Evolutionary conservation across 2,113 vertebrate species (phyloP), one percentile per base, ranked within the genome.

Genomic region (Mormyrus lacerda): DNA sequence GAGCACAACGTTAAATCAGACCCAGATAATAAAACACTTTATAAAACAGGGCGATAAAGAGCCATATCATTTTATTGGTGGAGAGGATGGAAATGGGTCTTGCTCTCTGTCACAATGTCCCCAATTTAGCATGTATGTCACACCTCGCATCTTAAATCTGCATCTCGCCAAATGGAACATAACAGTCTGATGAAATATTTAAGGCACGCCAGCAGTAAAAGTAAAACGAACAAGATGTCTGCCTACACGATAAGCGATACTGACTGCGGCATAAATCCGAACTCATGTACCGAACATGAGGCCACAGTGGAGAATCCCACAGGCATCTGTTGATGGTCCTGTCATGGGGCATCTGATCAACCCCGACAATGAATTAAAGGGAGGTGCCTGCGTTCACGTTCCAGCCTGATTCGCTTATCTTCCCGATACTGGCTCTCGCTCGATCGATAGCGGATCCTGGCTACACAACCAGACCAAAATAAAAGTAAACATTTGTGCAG

Each of bases 171-270:
- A 87, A 53, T 87, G n/a, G 27, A 87, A 51, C 27, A 15, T 5
- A 87, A 35, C 19, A 31, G 50, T n/a, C 39, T 87, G 31, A 87
- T 53, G 5, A 87, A 87, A 87, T 87, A 87, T 87, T 87, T 87
- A 35, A 27, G 50, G 27, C n/a, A 48, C 47, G 31, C 27, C 24
- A 15, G 47, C 85, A 15, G 13, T 17, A 31, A n/a, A 87, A 50
- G 31, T 27, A 85, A 48, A 44, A 44, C 0, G n/a, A n/a, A 50
- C 9, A 48, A 50, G 42, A 48, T 47, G 83, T 53, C 47, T 27
- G 17, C 27, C 85, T 21, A 42, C 9, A 44, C 42, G 11, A 48
- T 9, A 35, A 27, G 15, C 2, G 13, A 35, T 19, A 87, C 3
- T 35, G 50, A 87, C n/a, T 11, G 47, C 6, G n/a, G 47, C 83